Percentiles rank a stretch among this genome's conserved stretches.
phyloP scores from a whole-genome alignment of 2,797 vertebrate species.

The Pagetopsis macropterus region DNA sequence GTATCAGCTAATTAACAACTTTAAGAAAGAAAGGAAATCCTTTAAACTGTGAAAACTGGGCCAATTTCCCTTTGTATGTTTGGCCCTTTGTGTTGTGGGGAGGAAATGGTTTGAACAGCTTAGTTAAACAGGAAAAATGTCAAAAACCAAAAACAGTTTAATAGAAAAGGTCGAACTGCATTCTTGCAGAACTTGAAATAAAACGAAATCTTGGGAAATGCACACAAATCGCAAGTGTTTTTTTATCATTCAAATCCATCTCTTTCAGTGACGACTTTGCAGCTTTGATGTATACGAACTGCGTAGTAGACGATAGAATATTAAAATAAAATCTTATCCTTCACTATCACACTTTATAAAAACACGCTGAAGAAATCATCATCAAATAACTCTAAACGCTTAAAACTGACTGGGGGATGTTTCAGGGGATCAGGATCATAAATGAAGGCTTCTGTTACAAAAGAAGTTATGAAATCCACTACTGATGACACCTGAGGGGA shows the following conservation, averaged over 20 bases:
- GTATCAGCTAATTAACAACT: not conserved
- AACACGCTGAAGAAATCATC: conserved; percentile 11
- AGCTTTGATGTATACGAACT: not conserved
- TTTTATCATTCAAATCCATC: not conserved
- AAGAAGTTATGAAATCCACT: conserved; percentile 54
- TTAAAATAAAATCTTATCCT: not conserved
- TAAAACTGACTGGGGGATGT: conserved; percentile 23
- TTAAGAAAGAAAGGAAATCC: not conserved
- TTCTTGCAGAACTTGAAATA: not conserved
- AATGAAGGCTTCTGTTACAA: conserved; percentile 28
- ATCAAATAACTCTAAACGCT: conserved; percentile 11
- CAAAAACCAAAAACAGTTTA: not conserved
- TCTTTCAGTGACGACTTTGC: not conserved
- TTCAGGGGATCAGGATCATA: conserved; percentile 21
- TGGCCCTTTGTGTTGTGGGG: no score
- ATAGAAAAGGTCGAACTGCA: not conserved
- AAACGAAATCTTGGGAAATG: not conserved
- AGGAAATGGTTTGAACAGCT: no score
- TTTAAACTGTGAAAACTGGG: not conserved
- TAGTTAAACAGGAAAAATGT: no score
- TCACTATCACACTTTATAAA: not conserved
- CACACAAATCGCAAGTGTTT: not conserved
- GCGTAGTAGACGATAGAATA: not conserved
- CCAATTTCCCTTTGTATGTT: not conserved
- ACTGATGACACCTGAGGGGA: conserved; percentile 25